Evolutionary conservation across 2,888 invertebrate genomes (phyloP), one percentile per base, ranked within the genome.

Genomic region (Cylloceria caligata): DNA sequence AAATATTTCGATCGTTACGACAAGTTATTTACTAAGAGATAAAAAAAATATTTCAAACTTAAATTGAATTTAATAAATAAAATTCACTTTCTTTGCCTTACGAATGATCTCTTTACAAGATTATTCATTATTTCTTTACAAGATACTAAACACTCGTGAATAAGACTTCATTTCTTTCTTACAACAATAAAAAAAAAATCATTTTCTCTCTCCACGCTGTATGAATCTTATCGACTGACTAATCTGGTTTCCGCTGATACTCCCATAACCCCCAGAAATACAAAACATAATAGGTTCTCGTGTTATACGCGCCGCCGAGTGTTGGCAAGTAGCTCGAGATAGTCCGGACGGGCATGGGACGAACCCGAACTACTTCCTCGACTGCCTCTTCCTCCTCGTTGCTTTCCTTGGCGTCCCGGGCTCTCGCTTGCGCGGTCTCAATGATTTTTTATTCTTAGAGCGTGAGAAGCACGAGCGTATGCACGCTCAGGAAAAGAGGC

Each of bases 381-480:
- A 83, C 83, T 85, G 83, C 84, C 84, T 85, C 74, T 84, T 83
- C 84, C 84, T 84, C 68, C 64, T 19, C 21, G 62, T 45, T 36
- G 65, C 74, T 83, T 74, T 81, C 81, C 82, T 83, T 62, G 21
- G 5, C 39, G 65, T 19, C 39, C 34, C 30, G 52, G 52, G 72
- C 36, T 79, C 79, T 75, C 82, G 57, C 71, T 72, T 27, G 24
- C 45, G 60, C 64, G 60, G 81, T 64, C 72, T 47, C 68, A 21
- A 65, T 45, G 71, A 52, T 76, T 75, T 69, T 82, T 79, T 75
- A 13, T 42, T 75, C 52, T 13, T 52, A 42, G 75, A 82, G 67
- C 82, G 82, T 82, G 82, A 79, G 82, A 82, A 82, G 36, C 69
- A 19, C 30, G 67, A 45, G 69, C 74, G 42, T 27, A 24, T 49